Percentiles rank a stretch among this genome's conserved stretches.
These are phyloP conservation scores for Porites australiensis DNA, from an alignment of 64 coral and sea anemone species.

Conservation along the genomic window DNA sequence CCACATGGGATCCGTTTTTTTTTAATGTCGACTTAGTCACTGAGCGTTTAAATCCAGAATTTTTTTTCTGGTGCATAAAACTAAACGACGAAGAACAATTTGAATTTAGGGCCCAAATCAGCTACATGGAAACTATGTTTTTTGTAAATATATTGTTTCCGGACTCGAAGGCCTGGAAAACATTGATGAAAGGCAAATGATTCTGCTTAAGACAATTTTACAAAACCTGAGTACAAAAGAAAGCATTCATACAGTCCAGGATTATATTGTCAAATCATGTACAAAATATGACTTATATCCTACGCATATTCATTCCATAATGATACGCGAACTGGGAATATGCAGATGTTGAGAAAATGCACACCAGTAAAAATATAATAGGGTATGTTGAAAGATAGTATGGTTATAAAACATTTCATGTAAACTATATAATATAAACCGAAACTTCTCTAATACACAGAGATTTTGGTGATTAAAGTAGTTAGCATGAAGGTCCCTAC, in stretches of 20 bases:
- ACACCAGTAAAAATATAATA: not conserved
- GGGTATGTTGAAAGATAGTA: not conserved
- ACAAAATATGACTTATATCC: not conserved
- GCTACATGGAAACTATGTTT: no score
- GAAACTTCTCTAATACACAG: not conserved
- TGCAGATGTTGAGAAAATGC: not conserved
- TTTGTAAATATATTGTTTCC: not conserved
- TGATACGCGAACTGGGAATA: not conserved
- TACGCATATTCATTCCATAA: not conserved
- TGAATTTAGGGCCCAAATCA: no score
- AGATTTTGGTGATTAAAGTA: not conserved
- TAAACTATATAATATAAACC: not conserved
- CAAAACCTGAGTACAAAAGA: not conserved
- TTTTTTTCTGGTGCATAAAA: no score
- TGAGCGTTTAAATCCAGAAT: no score
- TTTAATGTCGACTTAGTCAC: no score
- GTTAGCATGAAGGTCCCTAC: not conserved
- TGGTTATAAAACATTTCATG: not conserved
- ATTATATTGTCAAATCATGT: not conserved
- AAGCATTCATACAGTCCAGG: not conserved
- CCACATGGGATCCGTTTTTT: no score
- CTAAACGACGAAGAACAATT: no score
- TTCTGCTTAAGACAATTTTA: not conserved
- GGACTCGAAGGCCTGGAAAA: not conserved
- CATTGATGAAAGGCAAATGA: conserved; percentile 1